Evolutionary conservation across 2,113 vertebrate species (phyloP), one percentile per base, ranked within the genome.

Genomic region (Pluvianellus socialis): DNA sequence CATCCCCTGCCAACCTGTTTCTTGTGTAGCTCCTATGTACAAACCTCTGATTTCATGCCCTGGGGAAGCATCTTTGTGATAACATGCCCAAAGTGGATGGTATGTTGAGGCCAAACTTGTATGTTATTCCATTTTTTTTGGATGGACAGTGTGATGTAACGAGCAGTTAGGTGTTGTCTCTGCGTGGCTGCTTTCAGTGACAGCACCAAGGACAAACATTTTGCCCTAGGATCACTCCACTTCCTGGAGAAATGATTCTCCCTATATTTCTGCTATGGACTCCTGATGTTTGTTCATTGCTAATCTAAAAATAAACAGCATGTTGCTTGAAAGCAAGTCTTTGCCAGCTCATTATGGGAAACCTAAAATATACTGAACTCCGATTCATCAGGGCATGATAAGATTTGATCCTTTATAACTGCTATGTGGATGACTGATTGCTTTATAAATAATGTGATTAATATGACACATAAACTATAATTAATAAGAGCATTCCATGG

Each of bases 361-460:
- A 47, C 59, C 71, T 72, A 61, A 95, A 84, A 90, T 76, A 76
- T 14, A 71, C 38, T 38, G 81, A 86, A 67, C 73, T 73, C 59
- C 49, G 68, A 93, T 75, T 96, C 90, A 94, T 76, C 35, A 19
- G 81, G 77, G 33, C n/a, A 65, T 76, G 75, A 81, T 86, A 83
- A 80, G 70, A 55, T 91, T 79, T 67, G 68, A 83, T 94, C 67
- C 44, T 74, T 94, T 91, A 49, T 71, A 91, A 86, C n/a, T 84
- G 59, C 14, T 32, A 23, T 90, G 76, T 55, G 53, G 56, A 72
- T 68, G 77, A 72, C 49, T 75, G 76, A 77, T 40, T 56, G 74
- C 75, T 85, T 88, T 90, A 66, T 58, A 83, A 94, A 93, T 81
- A 72, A 89, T 22, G 24, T 55, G 86, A 88, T 85, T 89, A 87